Conservation (phyloP, 2,797 vertebrate species). For the Diplodus puntazzo region DNA sequence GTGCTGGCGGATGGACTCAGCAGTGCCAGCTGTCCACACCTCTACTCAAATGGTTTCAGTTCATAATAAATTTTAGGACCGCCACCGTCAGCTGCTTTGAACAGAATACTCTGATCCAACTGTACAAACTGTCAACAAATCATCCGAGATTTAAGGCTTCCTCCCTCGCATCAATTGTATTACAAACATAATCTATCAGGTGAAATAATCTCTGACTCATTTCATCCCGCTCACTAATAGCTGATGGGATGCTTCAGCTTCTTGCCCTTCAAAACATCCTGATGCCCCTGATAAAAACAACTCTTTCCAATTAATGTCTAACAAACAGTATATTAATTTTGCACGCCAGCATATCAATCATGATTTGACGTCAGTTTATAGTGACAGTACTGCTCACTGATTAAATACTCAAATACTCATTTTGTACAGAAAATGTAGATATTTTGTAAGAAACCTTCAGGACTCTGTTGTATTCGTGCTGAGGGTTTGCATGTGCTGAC, state of each 20-base stretch:
- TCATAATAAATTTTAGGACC: not conserved
- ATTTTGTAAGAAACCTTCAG: not conserved
- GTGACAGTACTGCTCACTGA: not conserved
- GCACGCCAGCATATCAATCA: not conserved
- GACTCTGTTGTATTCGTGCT: not conserved
- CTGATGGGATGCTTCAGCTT: not conserved
- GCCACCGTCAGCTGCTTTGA: not conserved
- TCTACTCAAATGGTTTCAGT: conserved; percentile 5
- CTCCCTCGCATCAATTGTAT: not conserved
- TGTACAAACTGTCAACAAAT: not conserved
- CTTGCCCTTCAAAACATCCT: conserved; percentile 6
- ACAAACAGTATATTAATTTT: not conserved
- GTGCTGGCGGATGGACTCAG: conserved; percentile 26
- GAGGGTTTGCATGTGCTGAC: not conserved
- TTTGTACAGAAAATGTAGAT: not conserved
- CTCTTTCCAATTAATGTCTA: not conserved
- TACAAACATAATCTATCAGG: not conserved
- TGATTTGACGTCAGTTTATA: not conserved
- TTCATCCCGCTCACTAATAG: not conserved
- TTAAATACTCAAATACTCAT: not conserved
- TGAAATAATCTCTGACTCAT: conserved; percentile 10
- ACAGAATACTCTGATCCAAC: not conserved
- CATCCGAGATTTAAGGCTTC: not conserved
- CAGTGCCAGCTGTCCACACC: conserved; percentile 31
- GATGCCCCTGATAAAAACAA: not conserved